Base-by-base conservation (phyloP, 2,113 vertebrate species). In the Vanacampus margaritifer region DNA sequence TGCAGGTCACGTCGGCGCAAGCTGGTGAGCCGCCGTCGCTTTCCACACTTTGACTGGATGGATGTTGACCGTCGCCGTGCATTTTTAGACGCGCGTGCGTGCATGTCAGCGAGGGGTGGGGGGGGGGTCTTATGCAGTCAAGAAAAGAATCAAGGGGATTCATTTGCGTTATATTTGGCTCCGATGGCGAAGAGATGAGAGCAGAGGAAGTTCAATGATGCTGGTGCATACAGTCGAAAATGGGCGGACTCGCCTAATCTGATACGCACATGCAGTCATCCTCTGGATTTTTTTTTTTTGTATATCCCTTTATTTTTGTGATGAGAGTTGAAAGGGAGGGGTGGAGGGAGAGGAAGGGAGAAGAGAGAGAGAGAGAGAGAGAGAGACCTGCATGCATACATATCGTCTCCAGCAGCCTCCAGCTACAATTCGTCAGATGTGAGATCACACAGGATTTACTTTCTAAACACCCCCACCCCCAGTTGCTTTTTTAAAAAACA, bases 211-310 rank as follows among this genome's bases (percentile, higher is more conserved):
- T 97, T 94, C 93, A 94, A 96, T 92, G 92, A 93, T 32, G 28
- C 28, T 32, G 94, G 94, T 95, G 94, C 95, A 93, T 57, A 17
- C 54, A 57, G 54, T 94, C 90, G 94, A 93, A 94, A 94, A 95
- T 92, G 93, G 94, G 94, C 94, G 95, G 94, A 93, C 93, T 94
- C 87, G 94, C 91, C 93, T 91, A 92, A 92, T 93, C 93, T 94
- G 91, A 94, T 94, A 94, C 93, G 90, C 16, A 57, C 54, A 57
- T 57, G 26, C 24, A 28, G 28, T 32, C 14, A 26, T 28, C 26
- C 13, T 57, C 7, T 56, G 23, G 53, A 32, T 61, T 6, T 59
- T 24, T 16, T 26, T 26, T 54, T 24, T 11, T 26, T 26, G 6
- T 54, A 46, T 64, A 7, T 21, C 32, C 17, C 24, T 51, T 36